phyloP scores from a whole-genome alignment of 2,888 invertebrate species.

The Gandaritis pyraliata region DNA sequence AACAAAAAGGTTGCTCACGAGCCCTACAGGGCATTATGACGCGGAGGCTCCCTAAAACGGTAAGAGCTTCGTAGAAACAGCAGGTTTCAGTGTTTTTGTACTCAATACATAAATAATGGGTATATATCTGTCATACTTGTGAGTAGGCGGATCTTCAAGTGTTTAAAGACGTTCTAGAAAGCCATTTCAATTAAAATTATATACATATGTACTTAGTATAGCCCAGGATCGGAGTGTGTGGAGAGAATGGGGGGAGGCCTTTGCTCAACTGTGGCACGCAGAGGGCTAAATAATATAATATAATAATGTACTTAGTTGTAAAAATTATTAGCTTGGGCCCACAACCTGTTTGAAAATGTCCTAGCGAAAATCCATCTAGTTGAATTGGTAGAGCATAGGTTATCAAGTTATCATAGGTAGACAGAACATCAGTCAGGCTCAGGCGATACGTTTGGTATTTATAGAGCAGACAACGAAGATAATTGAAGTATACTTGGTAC shows the following conservation, averaged over 20 bases:
- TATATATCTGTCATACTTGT: conserved; percentile 41
- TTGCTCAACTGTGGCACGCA: too few relatives aligned
- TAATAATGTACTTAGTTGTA: too few relatives aligned
- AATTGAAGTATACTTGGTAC: conserved; percentile 17
- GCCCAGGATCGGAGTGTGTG: too few relatives aligned
- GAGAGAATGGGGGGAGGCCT: too few relatives aligned
- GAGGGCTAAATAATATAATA: too few relatives aligned
- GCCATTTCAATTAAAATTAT: conserved; percentile 19
- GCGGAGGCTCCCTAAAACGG: conserved; percentile 54
- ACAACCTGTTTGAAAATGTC: neutral
- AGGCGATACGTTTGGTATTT: conserved; percentile 13
- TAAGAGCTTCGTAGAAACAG: conserved; percentile 46
- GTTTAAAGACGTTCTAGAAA: conserved; percentile 10
- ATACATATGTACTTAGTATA: too few relatives aligned
- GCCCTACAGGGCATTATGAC: conserved; percentile 48
- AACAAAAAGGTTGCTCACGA: conserved; percentile 45
- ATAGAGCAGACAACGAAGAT: conserved; percentile 19
- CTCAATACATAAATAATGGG: too few relatives aligned
- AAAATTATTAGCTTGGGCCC: neutral
- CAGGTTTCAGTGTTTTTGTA: conserved; percentile 44
- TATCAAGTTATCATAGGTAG: neutral
- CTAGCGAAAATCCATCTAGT: neutral
- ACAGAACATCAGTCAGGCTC: conserved; percentile 6
- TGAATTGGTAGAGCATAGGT: neutral
- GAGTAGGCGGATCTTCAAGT: conserved; percentile 39